A percentile compares a stretch with the other conserved stretches of the same genome.
Evolutionary conservation across 1,140 invertebrate species (phyloP).

Genomic region (Drosophila rufa): DNA sequence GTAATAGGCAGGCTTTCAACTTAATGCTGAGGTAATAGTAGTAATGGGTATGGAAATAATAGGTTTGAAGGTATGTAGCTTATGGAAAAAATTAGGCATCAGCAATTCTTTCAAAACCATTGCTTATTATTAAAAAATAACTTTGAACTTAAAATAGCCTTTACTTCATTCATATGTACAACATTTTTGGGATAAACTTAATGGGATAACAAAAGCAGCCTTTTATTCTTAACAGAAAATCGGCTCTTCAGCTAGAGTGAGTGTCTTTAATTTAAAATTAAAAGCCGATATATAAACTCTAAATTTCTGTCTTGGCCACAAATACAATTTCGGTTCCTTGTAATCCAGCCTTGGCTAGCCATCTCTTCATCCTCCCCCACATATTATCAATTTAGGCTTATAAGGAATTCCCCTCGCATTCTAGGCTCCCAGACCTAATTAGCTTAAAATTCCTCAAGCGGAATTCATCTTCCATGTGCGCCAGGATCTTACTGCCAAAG

Average conservation of each 20-base stretch:
- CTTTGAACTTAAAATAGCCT: too few species aligned
- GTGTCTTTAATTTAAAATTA: too few species aligned
- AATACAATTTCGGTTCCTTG: not conserved
- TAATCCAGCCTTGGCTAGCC: not conserved
- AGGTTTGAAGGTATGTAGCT: too few species aligned
- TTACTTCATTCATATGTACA: too few species aligned
- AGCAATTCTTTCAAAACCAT: too few species aligned
- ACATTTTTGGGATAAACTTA: too few species aligned
- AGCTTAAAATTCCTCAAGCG: conserved; percentile 42
- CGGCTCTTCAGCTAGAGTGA: too few species aligned
- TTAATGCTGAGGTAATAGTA: conserved; percentile 1
- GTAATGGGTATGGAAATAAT: not conserved
- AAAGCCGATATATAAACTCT: not conserved
- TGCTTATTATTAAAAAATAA: too few species aligned
- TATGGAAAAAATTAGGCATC: not conserved
- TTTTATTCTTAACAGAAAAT: too few species aligned
- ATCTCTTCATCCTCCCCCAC: not conserved
- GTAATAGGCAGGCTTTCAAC: conserved; percentile 8
- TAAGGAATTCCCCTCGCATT: conserved; percentile 23
- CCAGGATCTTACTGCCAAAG: not conserved
- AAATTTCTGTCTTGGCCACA: not conserved
- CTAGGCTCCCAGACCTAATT: conserved; percentile 24
- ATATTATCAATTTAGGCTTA: conserved; percentile 7
- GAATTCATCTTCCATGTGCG: conserved; percentile 23
- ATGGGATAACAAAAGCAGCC: too few species aligned